Evolutionary conservation across 2,888 invertebrate genomes (phyloP).

Genomic region (Scotopteryx bipunctaria): DNA sequence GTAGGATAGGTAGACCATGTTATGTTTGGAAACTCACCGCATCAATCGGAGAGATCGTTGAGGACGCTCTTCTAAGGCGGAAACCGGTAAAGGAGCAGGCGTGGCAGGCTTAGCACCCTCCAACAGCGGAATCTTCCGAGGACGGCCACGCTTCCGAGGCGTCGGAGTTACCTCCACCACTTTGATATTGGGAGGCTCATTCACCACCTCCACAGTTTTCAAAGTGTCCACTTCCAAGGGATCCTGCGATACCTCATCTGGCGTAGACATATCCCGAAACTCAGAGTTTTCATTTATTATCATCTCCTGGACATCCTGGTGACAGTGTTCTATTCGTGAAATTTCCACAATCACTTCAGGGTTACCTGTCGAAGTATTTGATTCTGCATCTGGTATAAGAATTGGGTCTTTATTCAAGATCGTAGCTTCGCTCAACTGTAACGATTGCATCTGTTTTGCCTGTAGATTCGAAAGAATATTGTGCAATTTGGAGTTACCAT

Average conservation of each 20-base stretch:
- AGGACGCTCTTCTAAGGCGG: slow-evolving; percentile 76
- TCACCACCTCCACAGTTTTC: slow-evolving; percentile 45
- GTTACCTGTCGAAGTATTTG: slow-evolving; percentile 67
- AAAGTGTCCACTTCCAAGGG: slow-evolving; percentile 68
- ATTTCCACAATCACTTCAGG: slow-evolving; percentile 61
- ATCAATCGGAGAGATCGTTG: slow-evolving; percentile 73
- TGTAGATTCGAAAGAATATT: slow-evolving; percentile 76
- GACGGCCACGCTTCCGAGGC: slow-evolving; percentile 76
- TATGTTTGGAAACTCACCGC: slow-evolving; percentile 63
- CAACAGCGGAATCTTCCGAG: slow-evolving; percentile 69
- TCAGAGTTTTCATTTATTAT: slow-evolving; percentile 75
- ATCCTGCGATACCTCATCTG: slow-evolving; percentile 72
- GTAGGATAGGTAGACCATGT: neutral
- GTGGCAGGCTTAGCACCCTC: slow-evolving; percentile 59
- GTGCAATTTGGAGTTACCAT: slow-evolving; percentile 79
- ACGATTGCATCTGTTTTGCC: slow-evolving; percentile 67
- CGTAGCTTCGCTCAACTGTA: slow-evolving; percentile 61
- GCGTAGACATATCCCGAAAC: slow-evolving; percentile 63
- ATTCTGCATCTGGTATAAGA: slow-evolving; percentile 59
- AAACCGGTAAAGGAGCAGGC: slow-evolving; percentile 58
- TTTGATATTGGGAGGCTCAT: slow-evolving; percentile 42
- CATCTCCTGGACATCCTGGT: slow-evolving; percentile 66
- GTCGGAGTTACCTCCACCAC: slow-evolving; percentile 65
- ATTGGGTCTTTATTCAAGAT: slow-evolving; percentile 57
- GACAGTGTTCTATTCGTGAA: slow-evolving; percentile 57